phyloP scores from a whole-genome alignment of 2,113 vertebrate species.

The Tringa solitaria region DNA sequence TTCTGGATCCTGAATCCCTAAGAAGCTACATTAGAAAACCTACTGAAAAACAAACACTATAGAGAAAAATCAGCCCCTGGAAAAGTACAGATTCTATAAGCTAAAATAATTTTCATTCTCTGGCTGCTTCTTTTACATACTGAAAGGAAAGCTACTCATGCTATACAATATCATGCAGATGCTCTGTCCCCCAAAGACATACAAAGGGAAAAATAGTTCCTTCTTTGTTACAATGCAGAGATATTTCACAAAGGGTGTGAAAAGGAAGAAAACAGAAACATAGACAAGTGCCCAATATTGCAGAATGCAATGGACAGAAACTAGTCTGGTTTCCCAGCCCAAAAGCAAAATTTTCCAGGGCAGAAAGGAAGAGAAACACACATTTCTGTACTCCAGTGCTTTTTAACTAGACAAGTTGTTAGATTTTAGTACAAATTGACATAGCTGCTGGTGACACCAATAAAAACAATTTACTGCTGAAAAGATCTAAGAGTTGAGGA shows the following conservation, averaged over 20 bases:
- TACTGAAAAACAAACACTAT: conserved; percentile 34
- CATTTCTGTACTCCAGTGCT: conserved; percentile 1
- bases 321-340: not conserved
- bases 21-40: conserved; percentile 31
- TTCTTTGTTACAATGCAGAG: not conserved
- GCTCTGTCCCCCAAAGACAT: not conserved
- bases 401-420: conserved; percentile 52
- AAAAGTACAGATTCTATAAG: not conserved
- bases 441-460: conserved; percentile 55
- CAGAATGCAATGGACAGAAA: not conserved
- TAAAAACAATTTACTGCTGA: conserved; percentile 61
- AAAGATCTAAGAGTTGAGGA: conserved; percentile 27
- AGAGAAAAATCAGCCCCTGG: conserved; percentile 10
- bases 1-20: conserved; percentile 27
- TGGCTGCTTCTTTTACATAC: not conserved
- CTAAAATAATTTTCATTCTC: not conserved
- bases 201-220: not conserved
- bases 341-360: not conserved
- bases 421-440: conserved; percentile 48
- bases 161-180: not conserved
- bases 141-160: not conserved
- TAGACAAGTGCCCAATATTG: not conserved
- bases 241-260: not conserved
- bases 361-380: not conserved
- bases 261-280: not conserved